Evolutionary conservation across 2,888 invertebrate genomes (phyloP).

Genomic region (Furcula furcula): DNA sequence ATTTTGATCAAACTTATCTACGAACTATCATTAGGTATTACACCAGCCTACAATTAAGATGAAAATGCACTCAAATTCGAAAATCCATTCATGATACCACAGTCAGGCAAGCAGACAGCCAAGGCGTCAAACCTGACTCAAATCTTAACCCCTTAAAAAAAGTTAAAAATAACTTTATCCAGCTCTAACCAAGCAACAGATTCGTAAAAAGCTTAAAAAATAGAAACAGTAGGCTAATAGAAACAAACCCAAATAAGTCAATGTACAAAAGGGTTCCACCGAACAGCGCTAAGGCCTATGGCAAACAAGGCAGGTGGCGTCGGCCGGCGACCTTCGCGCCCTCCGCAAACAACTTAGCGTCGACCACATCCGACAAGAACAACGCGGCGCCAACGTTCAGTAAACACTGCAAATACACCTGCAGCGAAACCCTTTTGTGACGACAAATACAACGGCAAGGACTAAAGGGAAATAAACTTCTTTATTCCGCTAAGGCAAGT

Average conservation of each 20-base stretch:
- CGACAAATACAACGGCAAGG: no score
- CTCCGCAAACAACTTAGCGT: conserved; percentile 29
- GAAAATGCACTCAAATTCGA: no score
- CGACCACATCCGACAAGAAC: conserved; percentile 31
- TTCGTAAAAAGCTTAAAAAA: neutral
- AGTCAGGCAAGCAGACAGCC: no score
- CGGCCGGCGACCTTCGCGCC: conserved; percentile 18
- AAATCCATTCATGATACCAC: no score
- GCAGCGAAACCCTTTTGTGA: neutral
- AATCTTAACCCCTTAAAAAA: no score
- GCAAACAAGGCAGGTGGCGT: conserved; percentile 16
- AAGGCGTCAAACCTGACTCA: no score
- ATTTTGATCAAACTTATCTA: no score
- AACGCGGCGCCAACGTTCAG: neutral
- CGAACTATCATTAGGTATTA: no score
- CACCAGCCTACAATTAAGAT: no score
- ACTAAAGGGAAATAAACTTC: no score
- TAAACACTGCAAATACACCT: neutral
- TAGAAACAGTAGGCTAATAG: neutral
- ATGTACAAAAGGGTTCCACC: neutral
- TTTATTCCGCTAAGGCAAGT: no score
- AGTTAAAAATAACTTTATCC: no score
- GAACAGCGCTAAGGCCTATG: neutral
- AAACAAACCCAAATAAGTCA: neutral
- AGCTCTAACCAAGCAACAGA: neutral